These are phyloP conservation scores for Campoletis raptor DNA, from an alignment of 2,888 invertebrate species.

Conservation along the genomic window DNA sequence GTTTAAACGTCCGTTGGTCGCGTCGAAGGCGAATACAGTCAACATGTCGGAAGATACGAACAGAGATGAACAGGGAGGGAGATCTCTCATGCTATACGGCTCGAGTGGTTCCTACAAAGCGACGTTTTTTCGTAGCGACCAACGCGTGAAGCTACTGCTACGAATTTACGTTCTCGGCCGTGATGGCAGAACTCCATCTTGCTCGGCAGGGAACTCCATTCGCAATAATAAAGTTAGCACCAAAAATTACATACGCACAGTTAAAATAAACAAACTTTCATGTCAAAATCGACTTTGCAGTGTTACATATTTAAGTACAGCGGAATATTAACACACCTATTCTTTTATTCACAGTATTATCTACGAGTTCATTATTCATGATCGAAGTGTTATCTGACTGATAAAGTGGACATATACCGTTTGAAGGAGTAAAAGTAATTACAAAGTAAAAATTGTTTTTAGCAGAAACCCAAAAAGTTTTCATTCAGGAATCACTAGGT, in stretches of 20 bases:
- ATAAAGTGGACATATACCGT: background rate
- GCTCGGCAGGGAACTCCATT: constrained; percentile 28
- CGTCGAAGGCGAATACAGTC: constrained; percentile 52
- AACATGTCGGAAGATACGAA: constrained; percentile 31
- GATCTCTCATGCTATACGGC: too few species aligned
- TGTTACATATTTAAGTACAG: background rate
- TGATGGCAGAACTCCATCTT: background rate
- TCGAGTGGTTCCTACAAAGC: too few species aligned
- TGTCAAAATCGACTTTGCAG: background rate
- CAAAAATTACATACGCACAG: background rate
- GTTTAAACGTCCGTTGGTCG: constrained; percentile 52
- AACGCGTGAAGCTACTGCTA: too few species aligned
- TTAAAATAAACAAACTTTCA: background rate
- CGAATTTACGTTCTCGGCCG: too few species aligned
- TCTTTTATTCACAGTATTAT: background rate
- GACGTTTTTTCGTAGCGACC: too few species aligned
- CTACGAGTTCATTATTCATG: background rate
- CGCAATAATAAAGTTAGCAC: background rate
- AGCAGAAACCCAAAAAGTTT: too few species aligned
- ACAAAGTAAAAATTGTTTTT: too few species aligned
- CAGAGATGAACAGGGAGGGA: too few species aligned
- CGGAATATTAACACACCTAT: background rate
- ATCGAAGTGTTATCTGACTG: background rate
- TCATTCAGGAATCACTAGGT: too few species aligned
- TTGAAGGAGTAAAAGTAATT: background rate